Percentiles rank a stretch among this genome's conserved stretches.
Evolutionary conservation across 2,797 vertebrate species (phyloP).

Genomic region (Poeciliopsis paucimaculata): DNA sequence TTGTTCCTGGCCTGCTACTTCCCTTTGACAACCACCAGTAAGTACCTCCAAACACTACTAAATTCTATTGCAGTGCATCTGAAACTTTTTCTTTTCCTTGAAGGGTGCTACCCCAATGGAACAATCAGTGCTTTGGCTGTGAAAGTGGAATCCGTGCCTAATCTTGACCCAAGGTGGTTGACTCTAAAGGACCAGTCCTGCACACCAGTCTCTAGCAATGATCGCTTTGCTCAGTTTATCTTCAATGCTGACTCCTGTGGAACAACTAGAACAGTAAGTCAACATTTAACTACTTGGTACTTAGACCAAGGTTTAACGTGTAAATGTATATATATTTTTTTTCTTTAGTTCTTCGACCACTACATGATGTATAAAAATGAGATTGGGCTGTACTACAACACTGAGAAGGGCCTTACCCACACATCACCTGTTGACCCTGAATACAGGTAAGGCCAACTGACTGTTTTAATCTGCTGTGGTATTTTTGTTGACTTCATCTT

Average conservation of each 20-base stretch:
- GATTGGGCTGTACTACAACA: constrained; percentile 52
- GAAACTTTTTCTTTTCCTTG: neutral
- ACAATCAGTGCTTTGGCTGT: constrained; percentile 79
- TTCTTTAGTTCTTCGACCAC: constrained; percentile 71
- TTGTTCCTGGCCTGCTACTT: constrained; percentile 79
- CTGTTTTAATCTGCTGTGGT: too few relatives aligned
- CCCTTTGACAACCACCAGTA: constrained; percentile 73
- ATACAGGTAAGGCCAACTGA: constrained; percentile 64
- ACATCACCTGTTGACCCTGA: constrained; percentile 37
- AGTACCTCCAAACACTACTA: constrained; percentile 1
- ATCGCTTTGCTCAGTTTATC: constrained; percentile 73
- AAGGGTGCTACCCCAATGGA: constrained; percentile 85
- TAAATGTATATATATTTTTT: too few relatives aligned
- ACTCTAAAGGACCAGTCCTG: constrained; percentile 81
- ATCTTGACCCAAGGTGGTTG: constrained; percentile 71
- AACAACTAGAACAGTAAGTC: constrained; percentile 74
- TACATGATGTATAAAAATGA: constrained; percentile 82
- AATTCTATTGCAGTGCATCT: neutral
- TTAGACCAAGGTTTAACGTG: too few relatives aligned
- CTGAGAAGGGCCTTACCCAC: neutral
- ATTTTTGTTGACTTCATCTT: neutral
- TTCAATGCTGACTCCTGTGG: constrained; percentile 77
- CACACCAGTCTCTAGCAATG: constrained; percentile 69
- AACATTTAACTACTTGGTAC: neutral
- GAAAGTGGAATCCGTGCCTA: constrained; percentile 74